phyloP scores from a whole-genome alignment of 1,140 invertebrate species.

The Procambarus clarkii region DNA sequence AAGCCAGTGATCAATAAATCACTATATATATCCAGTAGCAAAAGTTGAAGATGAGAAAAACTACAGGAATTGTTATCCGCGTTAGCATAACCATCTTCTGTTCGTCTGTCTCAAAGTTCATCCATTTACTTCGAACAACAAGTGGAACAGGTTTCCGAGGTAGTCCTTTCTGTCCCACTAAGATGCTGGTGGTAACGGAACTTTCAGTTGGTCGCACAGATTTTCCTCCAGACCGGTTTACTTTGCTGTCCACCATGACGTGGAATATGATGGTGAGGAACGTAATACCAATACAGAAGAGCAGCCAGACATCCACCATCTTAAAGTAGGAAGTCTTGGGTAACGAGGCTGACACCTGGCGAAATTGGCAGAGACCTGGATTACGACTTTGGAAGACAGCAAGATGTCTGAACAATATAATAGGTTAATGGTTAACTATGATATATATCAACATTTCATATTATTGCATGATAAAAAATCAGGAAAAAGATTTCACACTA shows the following conservation, averaged over 20 bases:
- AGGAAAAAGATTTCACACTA: no score
- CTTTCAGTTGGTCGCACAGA: not conserved
- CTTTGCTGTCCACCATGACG: slow-evolving; percentile 28
- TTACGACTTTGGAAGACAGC: no score
- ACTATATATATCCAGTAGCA: slow-evolving; percentile 47
- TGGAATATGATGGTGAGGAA: slow-evolving; percentile 58
- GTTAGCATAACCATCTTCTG: slow-evolving; percentile 10
- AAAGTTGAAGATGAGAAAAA: slow-evolving; percentile 38
- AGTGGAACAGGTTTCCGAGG: not conserved
- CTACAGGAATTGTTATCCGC: not conserved
- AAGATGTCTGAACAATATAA: no score
- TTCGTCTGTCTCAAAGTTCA: not conserved
- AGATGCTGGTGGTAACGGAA: slow-evolving; percentile 2
- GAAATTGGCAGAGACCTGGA: no score
- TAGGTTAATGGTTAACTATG: no score
- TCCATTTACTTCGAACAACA: not conserved
- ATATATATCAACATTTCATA: no score
- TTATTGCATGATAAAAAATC: no score
- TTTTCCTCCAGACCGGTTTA: not conserved
- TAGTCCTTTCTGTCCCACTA: not conserved
- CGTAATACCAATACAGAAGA: slow-evolving; percentile 54
- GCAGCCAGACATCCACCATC: slow-evolving; percentile 57
- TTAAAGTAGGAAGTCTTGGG: slow-evolving; percentile 60
- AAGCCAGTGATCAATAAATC: not conserved
- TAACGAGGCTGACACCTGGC: slow-evolving; percentile 44